Conservation (phyloP, 2,888 invertebrate genomes). For the Stegana nigrithorax region DNA sequence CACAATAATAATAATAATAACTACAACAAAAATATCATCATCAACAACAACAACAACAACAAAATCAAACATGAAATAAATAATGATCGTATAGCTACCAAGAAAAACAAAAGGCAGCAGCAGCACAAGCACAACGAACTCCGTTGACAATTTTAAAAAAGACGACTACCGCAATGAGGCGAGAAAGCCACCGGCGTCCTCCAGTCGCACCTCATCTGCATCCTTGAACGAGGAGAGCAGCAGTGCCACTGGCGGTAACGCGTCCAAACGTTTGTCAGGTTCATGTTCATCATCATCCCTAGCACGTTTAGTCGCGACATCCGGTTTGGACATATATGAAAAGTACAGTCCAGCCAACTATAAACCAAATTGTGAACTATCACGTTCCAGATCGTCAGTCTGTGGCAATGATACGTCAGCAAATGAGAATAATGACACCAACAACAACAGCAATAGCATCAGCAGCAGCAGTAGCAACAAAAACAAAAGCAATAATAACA, state of each 20-base stretch:
- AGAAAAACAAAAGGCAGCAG: slow-evolving; percentile 40
- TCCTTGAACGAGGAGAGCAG: slow-evolving; percentile 37
- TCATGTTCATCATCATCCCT: slow-evolving; percentile 69
- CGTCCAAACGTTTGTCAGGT: slow-evolving; percentile 59
- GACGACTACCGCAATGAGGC: slow-evolving; percentile 41
- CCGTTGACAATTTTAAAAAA: slow-evolving; percentile 40
- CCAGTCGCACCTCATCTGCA: slow-evolving; percentile 33
- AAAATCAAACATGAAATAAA: slow-evolving; percentile 35
- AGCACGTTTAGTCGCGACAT: slow-evolving; percentile 72
- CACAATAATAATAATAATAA: not conserved
- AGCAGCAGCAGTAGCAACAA: slow-evolving; percentile 25
- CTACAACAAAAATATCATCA: slow-evolving; percentile 23
- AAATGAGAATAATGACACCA: slow-evolving; percentile 33
- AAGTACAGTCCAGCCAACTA: slow-evolving; percentile 83
- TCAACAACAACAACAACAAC: slow-evolving; percentile 35
- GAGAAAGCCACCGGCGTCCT: slow-evolving; percentile 35
- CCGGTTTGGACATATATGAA: slow-evolving; percentile 77
- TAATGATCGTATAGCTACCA: slow-evolving; percentile 42
- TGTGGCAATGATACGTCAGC: slow-evolving; percentile 51
- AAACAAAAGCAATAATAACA: slow-evolving; percentile 30
- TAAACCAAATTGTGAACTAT: slow-evolving; percentile 72
- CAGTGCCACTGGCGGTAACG: slow-evolving; percentile 41
- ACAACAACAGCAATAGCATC: slow-evolving; percentile 30
- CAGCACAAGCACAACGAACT: slow-evolving; percentile 27
- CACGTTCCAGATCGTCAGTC: slow-evolving; percentile 69